phyloP scores from a whole-genome alignment of 1,140 invertebrate species.

The Araneus ventricosus region DNA sequence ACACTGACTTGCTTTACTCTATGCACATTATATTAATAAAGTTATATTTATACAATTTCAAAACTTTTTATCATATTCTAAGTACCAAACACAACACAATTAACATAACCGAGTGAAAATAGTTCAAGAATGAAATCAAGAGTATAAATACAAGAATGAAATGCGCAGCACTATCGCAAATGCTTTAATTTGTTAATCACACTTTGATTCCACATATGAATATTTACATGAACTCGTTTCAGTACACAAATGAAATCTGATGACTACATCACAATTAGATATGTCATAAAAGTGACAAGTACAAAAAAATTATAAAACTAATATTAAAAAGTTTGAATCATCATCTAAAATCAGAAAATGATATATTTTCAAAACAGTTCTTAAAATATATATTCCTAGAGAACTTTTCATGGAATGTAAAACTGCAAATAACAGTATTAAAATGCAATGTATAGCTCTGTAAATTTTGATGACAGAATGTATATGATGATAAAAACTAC shows the following conservation, averaged over 20 bases:
- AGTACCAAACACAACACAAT: neutral
- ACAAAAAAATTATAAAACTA: constrained; percentile 32
- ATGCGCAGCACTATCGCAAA: neutral
- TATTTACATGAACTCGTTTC: neutral
- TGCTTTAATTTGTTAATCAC: constrained; percentile 7
- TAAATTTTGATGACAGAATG: constrained; percentile 39
- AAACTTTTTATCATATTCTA: neutral
- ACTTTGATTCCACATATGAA: constrained; percentile 1
- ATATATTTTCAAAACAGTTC: neutral
- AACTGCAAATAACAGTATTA: constrained; percentile 31
- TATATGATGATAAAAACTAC: neutral
- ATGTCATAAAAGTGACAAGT: constrained; percentile 11
- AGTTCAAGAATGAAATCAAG: neutral
- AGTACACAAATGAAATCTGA: neutral
- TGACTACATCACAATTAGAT: neutral
- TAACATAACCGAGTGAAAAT: neutral
- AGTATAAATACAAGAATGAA: constrained; percentile 9
- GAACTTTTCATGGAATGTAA: constrained; percentile 3
- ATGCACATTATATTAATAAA: neutral
- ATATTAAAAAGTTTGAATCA: neutral
- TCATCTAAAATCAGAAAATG: constrained; percentile 9
- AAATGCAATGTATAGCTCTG: constrained; percentile 43
- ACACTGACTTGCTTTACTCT: neutral
- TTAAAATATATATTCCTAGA: neutral
- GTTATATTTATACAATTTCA: neutral